These are phyloP conservation scores for Hetaerina americana DNA, from an alignment of 1,140 invertebrate species.

Conservation along the genomic window DNA sequence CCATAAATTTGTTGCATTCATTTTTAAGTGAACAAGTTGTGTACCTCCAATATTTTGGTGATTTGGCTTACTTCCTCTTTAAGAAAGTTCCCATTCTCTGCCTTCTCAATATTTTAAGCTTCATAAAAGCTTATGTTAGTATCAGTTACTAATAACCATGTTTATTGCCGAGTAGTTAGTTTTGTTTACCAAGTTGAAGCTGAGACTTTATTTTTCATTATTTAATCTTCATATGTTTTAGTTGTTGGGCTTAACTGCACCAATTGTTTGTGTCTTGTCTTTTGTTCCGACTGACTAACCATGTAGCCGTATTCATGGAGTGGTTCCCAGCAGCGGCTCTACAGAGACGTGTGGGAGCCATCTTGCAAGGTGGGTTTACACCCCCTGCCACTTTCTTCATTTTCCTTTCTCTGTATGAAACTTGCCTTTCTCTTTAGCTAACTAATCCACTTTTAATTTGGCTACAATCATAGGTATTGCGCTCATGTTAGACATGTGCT, in stretches of 20 bases:
- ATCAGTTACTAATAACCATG: background rate
- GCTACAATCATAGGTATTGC: too few relatives aligned
- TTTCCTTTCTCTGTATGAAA: background rate
- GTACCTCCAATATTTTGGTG: too few relatives aligned
- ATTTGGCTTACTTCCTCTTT: too few relatives aligned
- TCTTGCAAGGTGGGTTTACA: constrained; percentile 36
- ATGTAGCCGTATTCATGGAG: constrained; percentile 61
- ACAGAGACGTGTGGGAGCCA: constrained; percentile 48
- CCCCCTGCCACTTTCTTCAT: background rate
- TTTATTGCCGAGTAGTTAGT: background rate
- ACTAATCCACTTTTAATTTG: too few relatives aligned
- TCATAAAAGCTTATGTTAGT: background rate
- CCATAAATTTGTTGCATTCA: too few relatives aligned
- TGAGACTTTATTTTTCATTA: background rate
- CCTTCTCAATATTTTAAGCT: too few relatives aligned
- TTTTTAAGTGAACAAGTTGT: too few relatives aligned
- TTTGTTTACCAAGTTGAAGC: background rate
- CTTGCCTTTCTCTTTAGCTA: background rate
- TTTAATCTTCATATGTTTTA: background rate
- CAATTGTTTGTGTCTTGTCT: background rate
- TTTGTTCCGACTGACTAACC: constrained; percentile 18
- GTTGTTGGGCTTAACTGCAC: constrained; percentile 2
- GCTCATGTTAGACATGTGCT: too few relatives aligned
- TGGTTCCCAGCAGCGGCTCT: constrained; percentile 61
- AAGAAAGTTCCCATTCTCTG: too few relatives aligned